Percentiles rank a stretch among this genome's conserved stretches.
Conservation (phyloP, 2,797 vertebrate genomes). For the Schizopygopsis pylzovi region DNA sequence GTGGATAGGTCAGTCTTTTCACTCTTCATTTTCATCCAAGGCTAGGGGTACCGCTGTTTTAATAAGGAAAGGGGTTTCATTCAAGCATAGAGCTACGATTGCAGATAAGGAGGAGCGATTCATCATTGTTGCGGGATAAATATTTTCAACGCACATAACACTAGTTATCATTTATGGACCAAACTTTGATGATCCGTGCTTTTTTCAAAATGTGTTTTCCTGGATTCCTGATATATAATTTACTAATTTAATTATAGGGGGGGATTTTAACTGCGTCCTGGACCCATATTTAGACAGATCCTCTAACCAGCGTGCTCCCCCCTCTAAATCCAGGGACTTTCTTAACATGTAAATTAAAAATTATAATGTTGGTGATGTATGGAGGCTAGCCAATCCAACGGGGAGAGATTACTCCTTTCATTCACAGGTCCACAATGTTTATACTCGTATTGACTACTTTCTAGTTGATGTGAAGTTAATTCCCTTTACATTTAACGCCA, state of each 20-base stretch:
- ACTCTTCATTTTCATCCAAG: neutral
- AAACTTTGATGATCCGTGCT: neutral
- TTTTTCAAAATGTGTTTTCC: neutral
- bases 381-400: neutral
- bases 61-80: neutral
- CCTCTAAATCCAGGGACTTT: neutral
- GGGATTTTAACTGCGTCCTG: neutral
- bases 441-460: neutral
- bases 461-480: neutral
- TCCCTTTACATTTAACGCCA: neutral
- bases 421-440: neutral
- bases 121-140: neutral
- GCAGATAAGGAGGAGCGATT: neutral
- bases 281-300: slow-evolving; percentile 3
- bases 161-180: neutral
- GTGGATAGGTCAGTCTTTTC: slow-evolving; percentile 3
- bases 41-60: neutral
- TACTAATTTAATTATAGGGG: neutral
- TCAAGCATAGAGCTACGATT: neutral
- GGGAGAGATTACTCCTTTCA: neutral
- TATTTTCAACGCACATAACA: neutral
- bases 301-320: neutral
- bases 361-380: neutral
- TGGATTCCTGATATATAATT: neutral
- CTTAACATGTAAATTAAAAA: neutral